Base-by-base conservation (phyloP, 2,888 invertebrate genomes). In the Noctua pronuba region DNA sequence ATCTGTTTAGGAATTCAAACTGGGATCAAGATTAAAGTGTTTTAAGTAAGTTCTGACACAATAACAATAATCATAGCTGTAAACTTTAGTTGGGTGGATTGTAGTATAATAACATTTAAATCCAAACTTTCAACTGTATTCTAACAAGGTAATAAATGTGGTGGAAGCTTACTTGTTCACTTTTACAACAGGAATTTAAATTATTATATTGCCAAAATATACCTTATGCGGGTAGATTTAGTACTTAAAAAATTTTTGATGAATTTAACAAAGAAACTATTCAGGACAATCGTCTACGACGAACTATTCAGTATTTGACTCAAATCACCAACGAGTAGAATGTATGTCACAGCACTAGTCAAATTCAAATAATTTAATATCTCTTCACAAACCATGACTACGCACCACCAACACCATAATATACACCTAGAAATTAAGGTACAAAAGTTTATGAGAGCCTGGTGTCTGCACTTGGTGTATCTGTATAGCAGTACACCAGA, bases 61-160 rank as follows among this genome's bases (percentile, higher is more conserved):
- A 77, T 79, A 82, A 86, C 76, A 83, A 85, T 85, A 78, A 85
- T 83, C 74, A 77, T 85, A 73, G 41, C 71, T 73, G 62, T 55
- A 10, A 74, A 82, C 70, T 82, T 55, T 65, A 67, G 44, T 62
- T 44, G 49, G 62, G 65, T 75, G 67, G 62, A 78, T 79, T 69
- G 60, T 85, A 68, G 35, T 75, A 58, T 64, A 62, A 86, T 77
- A 85, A 83, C 62, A 86, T 71, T 87, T 68, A 86, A 74, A 76
- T 85, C 18, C 44, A 44, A 83, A 85, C 76, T 83, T 85, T 77
- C 70, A 41, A 60, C 64, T 71, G 74, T 52, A 60, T 72, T 49
- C 21, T 73, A 80, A 83, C 62, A 55, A 49, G 49, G 76, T 67
- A 49, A 66, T 73, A 73, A 84, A 73, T 81, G 76, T 64, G 73